These are phyloP conservation scores for Chloropsis cyanopogon DNA, from an alignment of 2,113 vertebrate genomes.

Conservation along the genomic window DNA sequence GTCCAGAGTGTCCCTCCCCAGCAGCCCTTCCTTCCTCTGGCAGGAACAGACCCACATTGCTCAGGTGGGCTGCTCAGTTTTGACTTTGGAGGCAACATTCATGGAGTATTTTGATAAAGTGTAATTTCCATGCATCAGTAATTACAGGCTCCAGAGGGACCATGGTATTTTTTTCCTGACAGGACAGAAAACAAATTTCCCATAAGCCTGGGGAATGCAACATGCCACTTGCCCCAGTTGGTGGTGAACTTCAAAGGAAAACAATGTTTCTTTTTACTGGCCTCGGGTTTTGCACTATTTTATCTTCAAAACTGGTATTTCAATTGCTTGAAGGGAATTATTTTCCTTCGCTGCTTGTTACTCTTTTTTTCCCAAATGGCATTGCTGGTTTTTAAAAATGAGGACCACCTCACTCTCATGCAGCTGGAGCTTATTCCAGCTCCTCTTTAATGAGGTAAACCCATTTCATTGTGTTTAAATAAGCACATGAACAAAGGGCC, in stretches of 20 bases:
- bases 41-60: not conserved
- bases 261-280: not conserved
- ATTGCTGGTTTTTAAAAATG: not conserved
- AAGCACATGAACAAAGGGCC: not conserved
- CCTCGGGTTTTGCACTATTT: not conserved
- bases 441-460: not conserved
- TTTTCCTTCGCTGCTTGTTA: not conserved
- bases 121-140: not conserved
- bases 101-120: not conserved
- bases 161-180: not conserved
- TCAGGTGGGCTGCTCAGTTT: not conserved
- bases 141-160: not conserved
- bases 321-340: not conserved
- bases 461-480: not conserved
- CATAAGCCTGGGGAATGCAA: not conserved
- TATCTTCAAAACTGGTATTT: slow-evolving; percentile 11
- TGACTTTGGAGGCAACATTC: not conserved
- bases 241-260: slow-evolving; percentile 27
- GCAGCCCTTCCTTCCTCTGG: not conserved
- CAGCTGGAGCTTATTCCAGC: not conserved
- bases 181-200: not conserved
- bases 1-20: rapidly evolving
- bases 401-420: not conserved
- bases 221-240: not conserved
- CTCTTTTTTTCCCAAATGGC: not conserved